phyloP scores from a whole-genome alignment of 2,888 invertebrate genomes.

The Epiblema foenella region DNA sequence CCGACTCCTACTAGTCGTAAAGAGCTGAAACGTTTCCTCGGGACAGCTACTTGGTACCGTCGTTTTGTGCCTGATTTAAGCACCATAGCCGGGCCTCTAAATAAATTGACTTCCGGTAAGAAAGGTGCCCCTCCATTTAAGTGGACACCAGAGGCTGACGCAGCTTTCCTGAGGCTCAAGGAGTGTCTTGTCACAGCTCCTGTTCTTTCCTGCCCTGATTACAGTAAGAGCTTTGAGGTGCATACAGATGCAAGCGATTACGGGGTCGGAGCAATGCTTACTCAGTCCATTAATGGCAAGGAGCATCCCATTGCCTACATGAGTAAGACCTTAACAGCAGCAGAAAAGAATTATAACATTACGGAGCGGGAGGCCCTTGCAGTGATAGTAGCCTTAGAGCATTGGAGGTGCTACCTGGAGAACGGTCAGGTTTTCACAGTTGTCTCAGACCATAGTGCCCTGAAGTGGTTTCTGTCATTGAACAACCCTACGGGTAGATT shows the following conservation, averaged over 20 bases:
- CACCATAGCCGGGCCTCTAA: too few species aligned
- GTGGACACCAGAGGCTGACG: too few species aligned
- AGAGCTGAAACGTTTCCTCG: too few species aligned
- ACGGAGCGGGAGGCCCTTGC: conserved; percentile 46
- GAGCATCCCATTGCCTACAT: conserved; percentile 44
- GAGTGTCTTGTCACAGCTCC: too few species aligned
- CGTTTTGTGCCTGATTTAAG: too few species aligned
- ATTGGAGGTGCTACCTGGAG: conserved; percentile 39
- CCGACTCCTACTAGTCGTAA: too few species aligned
- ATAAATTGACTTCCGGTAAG: too few species aligned
- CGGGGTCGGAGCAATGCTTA: too few species aligned
- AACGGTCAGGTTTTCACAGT: conserved; percentile 28
- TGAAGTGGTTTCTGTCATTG: conserved; percentile 38
- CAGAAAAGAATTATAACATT: conserved; percentile 44
- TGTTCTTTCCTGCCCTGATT: conserved; percentile 48
- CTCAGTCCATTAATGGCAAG: conserved; percentile 35
- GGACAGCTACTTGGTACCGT: too few species aligned
- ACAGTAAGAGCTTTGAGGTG: conserved; percentile 45
- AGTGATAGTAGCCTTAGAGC: conserved; percentile 38
- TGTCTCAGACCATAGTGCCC: conserved; percentile 26
- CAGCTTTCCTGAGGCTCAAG: too few species aligned
- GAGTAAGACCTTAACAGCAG: conserved; percentile 30
- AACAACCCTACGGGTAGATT: conserved; percentile 36
- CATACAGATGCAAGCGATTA: conserved; percentile 47
- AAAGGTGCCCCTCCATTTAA: too few species aligned